phyloP scores from a whole-genome alignment of 2,797 vertebrate genomes.

The Gymnopithys bicolor region DNA sequence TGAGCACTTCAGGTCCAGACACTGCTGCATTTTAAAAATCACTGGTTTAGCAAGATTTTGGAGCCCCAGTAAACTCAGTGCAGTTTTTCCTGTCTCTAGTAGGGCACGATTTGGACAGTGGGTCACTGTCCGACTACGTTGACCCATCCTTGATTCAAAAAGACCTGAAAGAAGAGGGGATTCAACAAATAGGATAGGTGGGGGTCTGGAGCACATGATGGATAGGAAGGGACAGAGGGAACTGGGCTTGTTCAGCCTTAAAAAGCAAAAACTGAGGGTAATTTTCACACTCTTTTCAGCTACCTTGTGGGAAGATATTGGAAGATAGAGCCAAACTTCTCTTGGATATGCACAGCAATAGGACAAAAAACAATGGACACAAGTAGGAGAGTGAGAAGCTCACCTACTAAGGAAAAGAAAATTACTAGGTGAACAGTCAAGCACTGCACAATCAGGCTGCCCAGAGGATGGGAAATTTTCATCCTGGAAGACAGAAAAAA shows the following conservation, averaged over 20 bases:
- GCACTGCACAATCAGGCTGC: not conserved
- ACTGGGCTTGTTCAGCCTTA: not conserved
- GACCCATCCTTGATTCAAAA: not conserved
- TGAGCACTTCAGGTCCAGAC: not conserved
- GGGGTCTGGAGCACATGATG: not conserved
- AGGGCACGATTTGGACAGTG: not conserved
- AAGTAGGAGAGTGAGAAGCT: not conserved
- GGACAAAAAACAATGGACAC: not conserved
- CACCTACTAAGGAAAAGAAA: not conserved
- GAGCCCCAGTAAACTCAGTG: not conserved
- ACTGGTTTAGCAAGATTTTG: not conserved
- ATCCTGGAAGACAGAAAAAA: not conserved
- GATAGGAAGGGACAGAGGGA: not conserved
- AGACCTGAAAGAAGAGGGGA: not conserved
- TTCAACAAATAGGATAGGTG: not conserved
- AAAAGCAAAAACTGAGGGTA: not conserved
- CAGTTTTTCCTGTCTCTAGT: not conserved
- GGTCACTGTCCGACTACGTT: not conserved
- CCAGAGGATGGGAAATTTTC: not conserved
- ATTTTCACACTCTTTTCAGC: not conserved
- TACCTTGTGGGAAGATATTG: not conserved
- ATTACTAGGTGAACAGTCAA: not conserved
- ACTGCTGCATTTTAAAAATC: not conserved
- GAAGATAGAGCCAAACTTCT: not conserved
- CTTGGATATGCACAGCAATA: not conserved